Percentiles rank a stretch among this genome's conserved stretches.
These are phyloP conservation scores for Bettongia penicillata DNA, from an alignment of 2,113 vertebrate genomes.

Conservation along the genomic window DNA sequence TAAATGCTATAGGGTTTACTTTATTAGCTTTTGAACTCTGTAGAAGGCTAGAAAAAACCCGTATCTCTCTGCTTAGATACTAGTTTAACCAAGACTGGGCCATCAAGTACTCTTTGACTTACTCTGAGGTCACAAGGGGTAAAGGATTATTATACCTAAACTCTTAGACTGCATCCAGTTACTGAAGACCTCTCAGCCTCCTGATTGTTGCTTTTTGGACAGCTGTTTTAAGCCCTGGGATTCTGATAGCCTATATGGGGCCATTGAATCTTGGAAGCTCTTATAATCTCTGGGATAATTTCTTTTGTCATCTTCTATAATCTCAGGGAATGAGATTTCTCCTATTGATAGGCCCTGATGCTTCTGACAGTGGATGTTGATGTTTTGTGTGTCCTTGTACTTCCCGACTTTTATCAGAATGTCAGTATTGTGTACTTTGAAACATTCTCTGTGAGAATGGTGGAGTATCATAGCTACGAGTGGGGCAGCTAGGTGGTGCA, in stretches of 20 bases:
- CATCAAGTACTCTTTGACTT: not conserved
- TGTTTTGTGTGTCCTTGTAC: not conserved
- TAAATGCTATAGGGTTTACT: not conserved
- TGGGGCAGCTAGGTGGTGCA: too few relatives aligned
- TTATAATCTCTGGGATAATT: not conserved
- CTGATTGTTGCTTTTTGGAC: not conserved
- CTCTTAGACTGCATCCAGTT: not conserved
- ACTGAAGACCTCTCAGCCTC: not conserved
- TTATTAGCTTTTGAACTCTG: conserved; percentile 2
- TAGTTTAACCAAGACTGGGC: not conserved
- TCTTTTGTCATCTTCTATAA: not conserved
- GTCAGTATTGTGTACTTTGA: not conserved
- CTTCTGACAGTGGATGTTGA: not conserved
- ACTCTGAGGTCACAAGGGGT: not conserved
- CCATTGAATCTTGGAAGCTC: not conserved
- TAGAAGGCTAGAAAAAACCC: not conserved
- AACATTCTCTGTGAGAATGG: not conserved
- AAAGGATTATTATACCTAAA: not conserved
- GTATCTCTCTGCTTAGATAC: not conserved
- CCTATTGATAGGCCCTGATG: not conserved
- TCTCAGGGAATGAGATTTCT: not conserved
- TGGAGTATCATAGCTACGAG: not conserved
- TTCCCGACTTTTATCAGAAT: not conserved
- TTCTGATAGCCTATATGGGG: not conserved
- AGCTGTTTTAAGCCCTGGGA: not conserved